Evolutionary conservation across 2,888 invertebrate species (phyloP), one percentile per base, ranked within the genome.

Genomic region (Drosophila longiperda): DNA sequence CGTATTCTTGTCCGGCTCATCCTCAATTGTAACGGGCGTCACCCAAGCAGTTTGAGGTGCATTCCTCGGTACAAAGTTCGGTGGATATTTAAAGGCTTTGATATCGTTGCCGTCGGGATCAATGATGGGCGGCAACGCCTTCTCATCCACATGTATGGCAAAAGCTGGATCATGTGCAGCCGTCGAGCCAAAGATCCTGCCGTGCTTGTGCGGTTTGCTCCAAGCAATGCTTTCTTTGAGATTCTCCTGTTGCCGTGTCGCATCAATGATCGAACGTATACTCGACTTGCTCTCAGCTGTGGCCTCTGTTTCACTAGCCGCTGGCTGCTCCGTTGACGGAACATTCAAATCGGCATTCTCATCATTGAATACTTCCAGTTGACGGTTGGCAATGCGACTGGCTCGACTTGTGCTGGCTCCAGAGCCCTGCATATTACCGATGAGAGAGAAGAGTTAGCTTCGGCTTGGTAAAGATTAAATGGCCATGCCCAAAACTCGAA

Each of bases 211-310:
- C 1, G 75, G 52, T 42, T 90, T 94, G 59, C 94, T 95, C 97
- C 97, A 97, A 5, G 95, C 94, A 2, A 96, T 95, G 2, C 97
- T 94, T 89, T 96, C 95, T 74, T 95, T 94, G 3, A 94, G 93
- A 92, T 97, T 97, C 92, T 97, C 97, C 90, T 96, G 94, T 67
- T 94, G 93, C 12, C 94, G 94, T 20, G 94, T 94, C 36, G 94
- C 94, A 73, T 94, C 94, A 66, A 95, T 92, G 80, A 95, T 94
- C 80, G 95, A 95, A 49, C 91, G 89, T 1, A 92, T 82, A 6
- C 90, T 90, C 0, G 92, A 88, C 59, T 75, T 84, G 0, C 53
- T 69, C 2, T 82, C 83, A 8, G 61, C 20, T 20, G 40, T 17
- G 7, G 57, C 20, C 5, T 45, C 55, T 1, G 38, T 8, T 11